These are phyloP conservation scores for Dendrolimus houi DNA, from an alignment of 2,888 invertebrate genomes.

Conservation along the genomic window DNA sequence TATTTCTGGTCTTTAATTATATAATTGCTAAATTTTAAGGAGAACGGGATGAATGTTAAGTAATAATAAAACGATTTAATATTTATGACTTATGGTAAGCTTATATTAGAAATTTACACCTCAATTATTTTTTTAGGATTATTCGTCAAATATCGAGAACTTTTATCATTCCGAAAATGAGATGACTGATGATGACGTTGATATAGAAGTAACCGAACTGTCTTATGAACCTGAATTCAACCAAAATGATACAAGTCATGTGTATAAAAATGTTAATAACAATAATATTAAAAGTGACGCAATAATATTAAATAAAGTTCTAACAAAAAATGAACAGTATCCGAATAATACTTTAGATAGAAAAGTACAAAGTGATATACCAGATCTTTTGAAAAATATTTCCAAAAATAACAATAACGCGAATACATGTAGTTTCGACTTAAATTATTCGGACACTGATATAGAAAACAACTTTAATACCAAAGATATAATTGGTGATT, in stretches of 20 bases:
- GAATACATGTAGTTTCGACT: slow-evolving; percentile 34
- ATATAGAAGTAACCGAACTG: slow-evolving; percentile 53
- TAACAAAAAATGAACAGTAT: slow-evolving; percentile 18
- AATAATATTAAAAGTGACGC: slow-evolving; percentile 46
- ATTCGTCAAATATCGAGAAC: slow-evolving; percentile 63
- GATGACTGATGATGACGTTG: slow-evolving; percentile 67
- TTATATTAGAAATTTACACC: too few species aligned
- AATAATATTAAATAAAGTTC: slow-evolving; percentile 5
- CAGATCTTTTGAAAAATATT: slow-evolving; percentile 61
- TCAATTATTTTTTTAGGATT: slow-evolving; percentile 45
- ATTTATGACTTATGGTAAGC: too few species aligned
- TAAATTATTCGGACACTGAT: slow-evolving; percentile 51
- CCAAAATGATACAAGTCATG: slow-evolving; percentile 27
- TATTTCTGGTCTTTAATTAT: too few species aligned
- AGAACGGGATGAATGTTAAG: too few species aligned
- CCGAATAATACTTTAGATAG: slow-evolving; percentile 26
- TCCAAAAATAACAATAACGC: slow-evolving; percentile 52
- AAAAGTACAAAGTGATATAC: slow-evolving; percentile 45
- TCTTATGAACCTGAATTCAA: slow-evolving; percentile 36
- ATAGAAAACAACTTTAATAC: slow-evolving; percentile 66
- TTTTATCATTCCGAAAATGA: slow-evolving; percentile 72
- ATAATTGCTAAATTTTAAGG: too few species aligned
- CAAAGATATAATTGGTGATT: slow-evolving; percentile 74
- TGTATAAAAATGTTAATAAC: slow-evolving; percentile 49
- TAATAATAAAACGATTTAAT: too few species aligned